A percentile compares a stretch with the other conserved stretches of the same genome.
Conservation (phyloP, 2,113 vertebrate genomes). For the Recurvirostra avosetta region DNA sequence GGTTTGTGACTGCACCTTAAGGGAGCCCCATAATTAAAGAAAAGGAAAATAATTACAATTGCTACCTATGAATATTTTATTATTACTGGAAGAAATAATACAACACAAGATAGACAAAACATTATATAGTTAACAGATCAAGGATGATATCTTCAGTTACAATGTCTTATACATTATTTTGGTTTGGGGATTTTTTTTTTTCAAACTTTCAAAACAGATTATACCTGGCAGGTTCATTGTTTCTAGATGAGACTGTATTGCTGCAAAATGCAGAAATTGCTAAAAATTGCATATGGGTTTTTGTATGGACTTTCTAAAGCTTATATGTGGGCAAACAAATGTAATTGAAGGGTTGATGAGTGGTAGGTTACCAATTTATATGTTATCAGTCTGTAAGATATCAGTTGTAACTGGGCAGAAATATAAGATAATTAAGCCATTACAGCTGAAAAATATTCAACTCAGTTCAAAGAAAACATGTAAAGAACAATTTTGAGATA, state of each 20-base stretch:
- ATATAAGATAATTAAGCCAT: not conserved
- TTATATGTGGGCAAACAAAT: not conserved
- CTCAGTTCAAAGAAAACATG: too few species aligned
- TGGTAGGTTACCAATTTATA: not conserved
- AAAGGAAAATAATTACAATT: slow-evolving; percentile 4
- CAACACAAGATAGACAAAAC: not conserved
- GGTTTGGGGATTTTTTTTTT: not conserved
- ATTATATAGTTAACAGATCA: not conserved
- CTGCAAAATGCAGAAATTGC: not conserved
- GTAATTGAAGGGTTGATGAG: not conserved
- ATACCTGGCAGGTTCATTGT: not conserved
- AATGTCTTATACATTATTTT: not conserved
- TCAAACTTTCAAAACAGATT: not conserved
- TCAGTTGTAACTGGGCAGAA: not conserved
- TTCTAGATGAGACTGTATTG: not conserved
- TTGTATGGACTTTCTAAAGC: not conserved
- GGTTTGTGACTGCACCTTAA: not conserved
- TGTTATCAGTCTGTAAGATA: not conserved
- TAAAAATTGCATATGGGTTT: not conserved
- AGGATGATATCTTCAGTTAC: accelerated
- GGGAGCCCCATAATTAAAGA: not conserved
- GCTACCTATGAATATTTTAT: not conserved
- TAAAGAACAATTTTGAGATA: not conserved
- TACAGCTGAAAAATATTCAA: not conserved
- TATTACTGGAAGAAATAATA: not conserved